Evolutionary conservation across 2,888 invertebrate genomes (phyloP), one percentile per base, ranked within the genome.

Genomic region (Parnassius apollo): DNA sequence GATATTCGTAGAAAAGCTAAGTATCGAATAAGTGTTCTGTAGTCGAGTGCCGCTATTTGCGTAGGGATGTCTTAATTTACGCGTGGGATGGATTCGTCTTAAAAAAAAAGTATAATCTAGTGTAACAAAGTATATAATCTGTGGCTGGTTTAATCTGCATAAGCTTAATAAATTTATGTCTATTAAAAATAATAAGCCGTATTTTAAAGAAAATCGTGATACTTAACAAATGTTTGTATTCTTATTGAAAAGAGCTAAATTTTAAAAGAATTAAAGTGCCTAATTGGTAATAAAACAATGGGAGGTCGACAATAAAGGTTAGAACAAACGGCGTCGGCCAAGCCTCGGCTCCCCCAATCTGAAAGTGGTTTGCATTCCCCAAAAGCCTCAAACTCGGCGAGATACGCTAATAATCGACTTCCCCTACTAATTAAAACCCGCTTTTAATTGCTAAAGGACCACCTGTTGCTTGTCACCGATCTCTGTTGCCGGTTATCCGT

Each of bases 1-100:
- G 90, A 91, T 88, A 89, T 91, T 89, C 88, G 81, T 85, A 88
- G 87, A 83, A 86, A 89, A 89, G 86, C 90, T 90, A 90, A 90
- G 88, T 87, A 88, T 84, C 81, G 81, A 83, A 85, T 85, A 83
- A 85, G 83, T 79, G 82, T 85, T 83, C 79, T 79, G 78, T 79
- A 75, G 77, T 75, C 71, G 76, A 81, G 79, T 80, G 81, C 74
- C 72, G 77, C 77, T 82, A 79, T 83, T 85, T 84, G 81, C 75
- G 76, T 76, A 78, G 74, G 75, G 75, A 83, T 80, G 76, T 83
- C 80, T 81, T 85, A 82, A 82, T 82, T 76, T 74, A 64, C 65
- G 66, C 64, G 49, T 49, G 49, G 49, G 69, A 70, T 57, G 13
- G 35, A 42, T 35, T n/a, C 57, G 13, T 18, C 18, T 18, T 18